phyloP scores from a whole-genome alignment of 2,797 vertebrate genomes.

The Tenualosa ilisha region DNA sequence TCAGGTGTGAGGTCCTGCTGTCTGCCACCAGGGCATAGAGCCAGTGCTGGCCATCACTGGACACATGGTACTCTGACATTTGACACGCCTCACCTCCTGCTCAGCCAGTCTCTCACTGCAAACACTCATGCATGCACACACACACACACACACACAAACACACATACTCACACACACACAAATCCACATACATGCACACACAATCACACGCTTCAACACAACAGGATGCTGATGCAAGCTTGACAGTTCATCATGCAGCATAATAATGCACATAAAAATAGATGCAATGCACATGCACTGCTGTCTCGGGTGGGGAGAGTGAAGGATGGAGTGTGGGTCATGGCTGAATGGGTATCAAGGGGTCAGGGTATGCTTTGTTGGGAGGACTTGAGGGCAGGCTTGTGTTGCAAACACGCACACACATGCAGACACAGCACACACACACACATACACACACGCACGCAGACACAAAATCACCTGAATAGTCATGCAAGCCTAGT shows the following conservation, averaged over 20 bases:
- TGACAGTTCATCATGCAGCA: neutral
- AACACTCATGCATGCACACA: neutral
- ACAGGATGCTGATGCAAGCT: neutral
- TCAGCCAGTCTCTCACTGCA: slow-evolving; percentile 8
- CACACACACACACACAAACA: neutral
- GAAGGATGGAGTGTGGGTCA: no score
- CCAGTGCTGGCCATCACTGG: slow-evolving; percentile 6
- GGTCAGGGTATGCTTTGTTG: no score
- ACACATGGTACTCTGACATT: slow-evolving; percentile 21
- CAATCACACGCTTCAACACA: neutral
- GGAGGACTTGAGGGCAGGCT: no score
- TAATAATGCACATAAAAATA: neutral
- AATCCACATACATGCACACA: neutral
- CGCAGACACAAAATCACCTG: no score
- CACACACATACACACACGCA: no score
- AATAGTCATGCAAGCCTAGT: no score
- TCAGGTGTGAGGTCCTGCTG: slow-evolving; percentile 14
- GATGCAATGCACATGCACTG: neutral
- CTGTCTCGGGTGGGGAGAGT: no score
- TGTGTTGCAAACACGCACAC: neutral
- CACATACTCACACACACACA: neutral
- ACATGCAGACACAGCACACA: no score
- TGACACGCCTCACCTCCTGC: slow-evolving; percentile 13
- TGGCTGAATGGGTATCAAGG: no score
- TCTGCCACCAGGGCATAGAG: slow-evolving; percentile 5